Conservation (phyloP, 2,113 vertebrate species). For the Odobenus rosmarus region DNA sequence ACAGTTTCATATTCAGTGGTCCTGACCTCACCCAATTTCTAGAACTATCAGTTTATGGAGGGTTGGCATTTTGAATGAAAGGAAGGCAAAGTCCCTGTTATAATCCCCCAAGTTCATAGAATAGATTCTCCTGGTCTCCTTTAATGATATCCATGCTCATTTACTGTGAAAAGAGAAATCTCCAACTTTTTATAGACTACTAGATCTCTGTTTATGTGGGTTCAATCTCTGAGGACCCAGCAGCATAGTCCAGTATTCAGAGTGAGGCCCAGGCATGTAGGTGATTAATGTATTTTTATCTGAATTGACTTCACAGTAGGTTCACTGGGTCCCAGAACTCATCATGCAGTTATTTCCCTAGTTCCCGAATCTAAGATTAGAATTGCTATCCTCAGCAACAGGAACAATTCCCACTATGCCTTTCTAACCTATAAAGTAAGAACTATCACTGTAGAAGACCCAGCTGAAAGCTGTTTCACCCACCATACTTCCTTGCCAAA, state of each 20-base stretch:
- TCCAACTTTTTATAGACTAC: background rate
- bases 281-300: slow-evolving; percentile 64
- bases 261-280: background rate
- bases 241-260: background rate
- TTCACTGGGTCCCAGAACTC: slow-evolving; percentile 40
- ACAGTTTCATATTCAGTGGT: background rate
- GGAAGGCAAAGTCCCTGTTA: background rate
- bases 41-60: background rate
- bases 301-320: slow-evolving; percentile 58
- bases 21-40: background rate
- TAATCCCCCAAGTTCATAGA: background rate
- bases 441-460: background rate
- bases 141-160: background rate
- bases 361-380: slow-evolving; percentile 49
- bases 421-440: slow-evolving; percentile 27
- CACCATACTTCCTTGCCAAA: background rate
- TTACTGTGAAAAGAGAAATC: slow-evolving; percentile 7
- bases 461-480: background rate
- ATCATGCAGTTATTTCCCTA: slow-evolving; percentile 58
- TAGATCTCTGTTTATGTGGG: slow-evolving; percentile 16
- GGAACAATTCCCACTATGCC: background rate
- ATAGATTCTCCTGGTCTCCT: background rate
- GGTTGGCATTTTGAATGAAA: background rate
- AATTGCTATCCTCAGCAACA: slow-evolving; percentile 51
- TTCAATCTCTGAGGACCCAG: slow-evolving; percentile 22